Evolutionary conservation across 2,797 vertebrate species (phyloP).

Genomic region (Tiaroga cobitis): DNA sequence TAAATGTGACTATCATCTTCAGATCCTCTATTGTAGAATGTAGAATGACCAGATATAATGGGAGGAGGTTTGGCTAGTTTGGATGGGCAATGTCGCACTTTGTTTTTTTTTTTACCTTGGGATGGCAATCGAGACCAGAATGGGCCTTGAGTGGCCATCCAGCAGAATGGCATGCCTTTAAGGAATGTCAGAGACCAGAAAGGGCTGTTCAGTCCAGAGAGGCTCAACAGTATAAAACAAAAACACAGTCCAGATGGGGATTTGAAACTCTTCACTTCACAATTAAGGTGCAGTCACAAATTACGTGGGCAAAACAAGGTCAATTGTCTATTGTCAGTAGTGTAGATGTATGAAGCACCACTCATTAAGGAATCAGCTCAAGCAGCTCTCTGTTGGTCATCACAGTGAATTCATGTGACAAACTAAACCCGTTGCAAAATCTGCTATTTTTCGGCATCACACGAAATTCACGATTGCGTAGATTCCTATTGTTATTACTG

Average conservation of each 20-base stretch:
- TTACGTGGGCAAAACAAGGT: background rate
- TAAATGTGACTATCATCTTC: conserved; percentile 38
- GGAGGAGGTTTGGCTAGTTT: conserved; percentile 39
- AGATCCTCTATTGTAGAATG: conserved; percentile 51
- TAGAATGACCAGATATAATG: conserved; percentile 44
- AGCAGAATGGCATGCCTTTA: conserved; percentile 51
- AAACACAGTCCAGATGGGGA: background rate
- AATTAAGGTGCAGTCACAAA: conserved; percentile 7
- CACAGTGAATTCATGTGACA: background rate
- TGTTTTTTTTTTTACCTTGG: conserved; percentile 17
- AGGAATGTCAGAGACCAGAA: conserved; percentile 59
- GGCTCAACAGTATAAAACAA: conserved; percentile 22
- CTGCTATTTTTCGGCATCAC: background rate
- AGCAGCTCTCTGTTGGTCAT: background rate
- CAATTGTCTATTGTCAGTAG: background rate
- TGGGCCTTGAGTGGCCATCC: conserved; percentile 46
- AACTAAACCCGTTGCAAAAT: background rate
- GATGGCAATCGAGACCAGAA: conserved; percentile 48
- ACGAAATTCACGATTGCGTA: background rate
- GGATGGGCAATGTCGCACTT: background rate
- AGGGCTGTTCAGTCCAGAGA: conserved; percentile 54
- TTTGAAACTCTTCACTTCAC: background rate
- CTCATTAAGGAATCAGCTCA: background rate
- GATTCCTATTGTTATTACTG: background rate
- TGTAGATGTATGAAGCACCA: background rate